Evolutionary conservation across 2,113 vertebrate species (phyloP).

Genomic region (Cololabis saira): DNA sequence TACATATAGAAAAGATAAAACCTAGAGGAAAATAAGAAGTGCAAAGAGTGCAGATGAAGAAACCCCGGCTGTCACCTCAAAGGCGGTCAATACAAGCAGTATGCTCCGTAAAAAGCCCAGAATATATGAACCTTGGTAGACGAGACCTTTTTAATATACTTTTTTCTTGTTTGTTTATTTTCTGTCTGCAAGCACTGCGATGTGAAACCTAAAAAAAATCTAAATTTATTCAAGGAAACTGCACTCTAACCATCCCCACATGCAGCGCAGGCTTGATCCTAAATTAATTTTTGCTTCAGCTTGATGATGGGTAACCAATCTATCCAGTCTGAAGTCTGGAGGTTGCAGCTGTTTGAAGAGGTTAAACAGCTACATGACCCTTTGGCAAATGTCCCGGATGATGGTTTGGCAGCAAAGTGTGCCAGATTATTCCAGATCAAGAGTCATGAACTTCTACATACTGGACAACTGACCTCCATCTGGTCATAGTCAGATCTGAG

Average conservation of each 20-base stretch:
- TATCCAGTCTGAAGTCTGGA: constrained; percentile 16
- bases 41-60: neutral
- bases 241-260: neutral
- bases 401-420: neutral
- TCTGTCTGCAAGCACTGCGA: too few relatives aligned
- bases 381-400: constrained; percentile 22
- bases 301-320: constrained; percentile 22
- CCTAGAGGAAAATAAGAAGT: neutral
- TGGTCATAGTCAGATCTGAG: constrained; percentile 7
- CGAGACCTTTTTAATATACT: neutral
- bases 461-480: constrained; percentile 27
- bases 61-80: constrained; percentile 2
- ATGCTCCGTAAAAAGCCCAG: neutral
- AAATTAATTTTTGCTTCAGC: constrained; percentile 1
- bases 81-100: constrained; percentile 2
- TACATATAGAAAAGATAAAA: constrained; percentile 34
- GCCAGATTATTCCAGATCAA: constrained; percentile 27
- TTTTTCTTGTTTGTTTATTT: too few relatives aligned
- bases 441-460: neutral
- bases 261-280: neutral
- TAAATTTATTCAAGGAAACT: too few relatives aligned
- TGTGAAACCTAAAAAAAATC: neutral
- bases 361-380: constrained; percentile 31
- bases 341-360: constrained; percentile 10
- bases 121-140: neutral